Evolutionary conservation across 1,140 invertebrate genomes (phyloP), one percentile per base, ranked within the genome.

Genomic region (Luehdorfia chinensis): DNA sequence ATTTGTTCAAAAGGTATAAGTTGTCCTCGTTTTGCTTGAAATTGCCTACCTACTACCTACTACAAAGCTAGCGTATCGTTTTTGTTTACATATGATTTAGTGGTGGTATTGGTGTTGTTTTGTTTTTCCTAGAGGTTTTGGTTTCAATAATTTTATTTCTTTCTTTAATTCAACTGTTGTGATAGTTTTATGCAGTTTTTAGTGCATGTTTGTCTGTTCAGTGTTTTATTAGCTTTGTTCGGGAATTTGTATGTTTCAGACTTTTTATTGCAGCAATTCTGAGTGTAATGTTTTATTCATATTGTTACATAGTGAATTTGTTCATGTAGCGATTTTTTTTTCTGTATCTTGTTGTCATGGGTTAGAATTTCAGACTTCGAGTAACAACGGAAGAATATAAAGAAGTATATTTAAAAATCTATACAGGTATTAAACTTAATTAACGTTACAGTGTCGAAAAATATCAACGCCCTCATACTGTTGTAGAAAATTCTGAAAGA

Each of bases 391-490:
- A 33, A 16, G 9, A 21, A 16, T 39, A 31, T 34, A 50, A 27
- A 33, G 27, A 23, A 44, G 33, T 27, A 33, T 56, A 54, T 66
- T 50, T 59, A 55, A 58, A 56, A 61, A 59, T 59, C 45, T 58
- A 51, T 33, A 34, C 45, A 34, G 27, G 28, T 55, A 60, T 67
- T 32, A 45, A 53, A 33, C 39, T 36, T 65, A 70, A 69, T 67
- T 64, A 61, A 54, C 51, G 33, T 33, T 50, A 39, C 46, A 47
- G 61, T 47, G 21, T 13, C 45, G 36, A 9, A 15, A 64, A 76
- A 60, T 65, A 58, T 65, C 56, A 63, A 60, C 61, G 57, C 58
- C 44, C n/a, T n/a, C n/a, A n/a, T n/a, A n/a, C n/a, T n/a, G n/a
- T n/a, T n/a, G n/a, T n/a, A n/a, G n/a, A n/a, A n/a, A n/a, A n/a